Evolutionary conservation across 2,113 vertebrate genomes (phyloP).

Genomic region (Seriola rivoliana): DNA sequence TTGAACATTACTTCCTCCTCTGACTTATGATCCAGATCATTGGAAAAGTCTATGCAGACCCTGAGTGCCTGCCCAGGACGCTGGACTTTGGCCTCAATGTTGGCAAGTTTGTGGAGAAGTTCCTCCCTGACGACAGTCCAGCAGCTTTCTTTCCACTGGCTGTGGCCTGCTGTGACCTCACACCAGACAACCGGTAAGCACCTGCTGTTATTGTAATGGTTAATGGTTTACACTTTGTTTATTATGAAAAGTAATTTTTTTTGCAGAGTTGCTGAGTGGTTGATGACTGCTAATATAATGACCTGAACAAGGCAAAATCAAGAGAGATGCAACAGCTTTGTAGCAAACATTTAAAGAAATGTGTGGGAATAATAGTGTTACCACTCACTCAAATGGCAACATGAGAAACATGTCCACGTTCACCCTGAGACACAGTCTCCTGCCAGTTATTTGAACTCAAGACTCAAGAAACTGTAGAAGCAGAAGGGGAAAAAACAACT

Average conservation of each 20-base stretch:
- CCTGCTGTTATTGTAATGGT: background rate
- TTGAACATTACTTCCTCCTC: background rate
- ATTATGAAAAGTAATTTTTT: background rate
- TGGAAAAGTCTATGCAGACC: slow-evolving; percentile 97
- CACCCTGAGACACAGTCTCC: background rate
- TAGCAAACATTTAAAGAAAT: background rate
- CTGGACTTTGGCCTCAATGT: slow-evolving; percentile 97
- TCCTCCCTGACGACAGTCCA: slow-evolving; percentile 94
- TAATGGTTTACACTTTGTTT: background rate
- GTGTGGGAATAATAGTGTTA: background rate
- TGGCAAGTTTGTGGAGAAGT: slow-evolving; percentile 95
- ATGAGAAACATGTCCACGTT: background rate
- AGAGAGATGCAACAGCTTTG: background rate
- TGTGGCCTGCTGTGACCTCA: slow-evolving; percentile 93
- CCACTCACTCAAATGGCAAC: background rate
- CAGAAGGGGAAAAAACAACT: slow-evolving; percentile 1
- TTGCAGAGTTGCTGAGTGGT: background rate
- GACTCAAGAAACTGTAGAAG: background rate
- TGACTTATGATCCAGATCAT: slow-evolving; percentile 88
- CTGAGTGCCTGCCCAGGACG: slow-evolving; percentile 95
- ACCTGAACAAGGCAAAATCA: background rate
- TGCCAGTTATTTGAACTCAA: slow-evolving; percentile 8
- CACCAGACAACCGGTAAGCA: slow-evolving; percentile 92
- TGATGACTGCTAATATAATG: background rate
- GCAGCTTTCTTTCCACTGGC: slow-evolving; percentile 95